phyloP scores from a whole-genome alignment of 2,888 invertebrate species.

The Polia nebulosa region DNA sequence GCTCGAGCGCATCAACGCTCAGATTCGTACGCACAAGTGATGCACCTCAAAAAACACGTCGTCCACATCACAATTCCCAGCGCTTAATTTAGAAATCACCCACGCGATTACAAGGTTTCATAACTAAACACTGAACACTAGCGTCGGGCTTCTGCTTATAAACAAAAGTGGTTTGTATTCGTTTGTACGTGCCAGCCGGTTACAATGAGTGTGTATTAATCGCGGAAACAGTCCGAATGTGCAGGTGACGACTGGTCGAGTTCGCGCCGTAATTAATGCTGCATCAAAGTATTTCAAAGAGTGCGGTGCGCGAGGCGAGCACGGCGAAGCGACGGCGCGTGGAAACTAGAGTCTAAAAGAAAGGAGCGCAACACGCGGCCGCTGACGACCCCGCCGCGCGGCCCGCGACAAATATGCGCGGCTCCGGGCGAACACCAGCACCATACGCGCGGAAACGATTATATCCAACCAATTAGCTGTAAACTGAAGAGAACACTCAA shows the following conservation, averaged over 20 bases:
- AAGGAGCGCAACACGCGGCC: constrained; percentile 74
- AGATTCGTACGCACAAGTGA: constrained; percentile 64
- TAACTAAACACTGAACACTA: constrained; percentile 79
- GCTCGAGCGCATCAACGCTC: constrained; percentile 50
- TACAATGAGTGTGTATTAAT: constrained; percentile 75
- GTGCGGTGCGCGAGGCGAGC: constrained; percentile 73
- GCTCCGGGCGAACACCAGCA: constrained; percentile 48
- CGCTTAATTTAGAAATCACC: constrained; percentile 85
- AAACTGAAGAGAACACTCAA: constrained; percentile 51
- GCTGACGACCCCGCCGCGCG: constrained; percentile 72
- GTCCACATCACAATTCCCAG: constrained; percentile 79
- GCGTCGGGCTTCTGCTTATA: constrained; percentile 81
- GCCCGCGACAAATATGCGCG: constrained; percentile 72
- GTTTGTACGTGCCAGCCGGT: constrained; percentile 69
- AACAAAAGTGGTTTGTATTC: constrained; percentile 79
- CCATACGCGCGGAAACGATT: constrained; percentile 68
- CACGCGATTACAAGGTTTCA: constrained; percentile 84
- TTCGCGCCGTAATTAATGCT: constrained; percentile 59
- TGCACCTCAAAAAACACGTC: constrained; percentile 77
- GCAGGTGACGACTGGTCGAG: constrained; percentile 64
- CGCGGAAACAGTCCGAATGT: constrained; percentile 70
- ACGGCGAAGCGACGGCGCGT: constrained; percentile 75
- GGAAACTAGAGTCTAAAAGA: constrained; percentile 81
- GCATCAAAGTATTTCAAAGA: constrained; percentile 60
- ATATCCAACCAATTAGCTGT: constrained; percentile 67